Evolutionary conservation across 2,113 vertebrate genomes (phyloP), one percentile per base, ranked within the genome.

Genomic region (Elachura formosa): DNA sequence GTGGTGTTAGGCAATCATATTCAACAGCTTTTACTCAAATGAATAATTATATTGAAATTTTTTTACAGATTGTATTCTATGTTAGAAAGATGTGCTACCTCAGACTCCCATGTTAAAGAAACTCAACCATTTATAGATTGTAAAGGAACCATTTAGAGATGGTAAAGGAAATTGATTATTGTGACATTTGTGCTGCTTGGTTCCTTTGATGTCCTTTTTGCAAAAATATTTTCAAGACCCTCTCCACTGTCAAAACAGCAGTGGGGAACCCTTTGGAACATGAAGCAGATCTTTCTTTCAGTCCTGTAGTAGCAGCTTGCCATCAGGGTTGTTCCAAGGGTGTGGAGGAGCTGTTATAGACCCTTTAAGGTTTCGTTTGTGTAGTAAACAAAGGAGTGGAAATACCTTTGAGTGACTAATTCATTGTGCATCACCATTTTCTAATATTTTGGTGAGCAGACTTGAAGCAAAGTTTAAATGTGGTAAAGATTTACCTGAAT

Each of bases 151-250:
- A n/a, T n/a, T n/a, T n/a, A n/a, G n/a, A n/a, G n/a, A n/a, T n/a
- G n/a, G n/a, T 4, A 3, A 41, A 28, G 54, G 25, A 45, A 34
- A 24, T 20, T 10, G 13, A 12, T 15, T 49, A 1, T 23, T 25
- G 13, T 52, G 59, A 73, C 10, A 18, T 82, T 34, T 78, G 5
- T 74, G 40, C 40, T 41, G 34, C 36, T 64, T 61, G 13, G 10
- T 41, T 89, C 17, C 55, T 69, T 74, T 64, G 24, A 29, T 3
- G 8, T 75, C 21, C 14, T 61, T 34, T 43, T 23, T 12, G 26
- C 7, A 66, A 33, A 66, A 22, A 5, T 0, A 3, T 40, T 76
- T 79, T 45, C 48, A 25, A 40, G 43, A 14, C 6, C 0, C 0
- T 24, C 66, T 52, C 12, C 18, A 0, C 45, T 92, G 33, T 43